These are phyloP conservation scores for Lithophane socia DNA, from an alignment of 2,888 invertebrate genomes.

Conservation along the genomic window DNA sequence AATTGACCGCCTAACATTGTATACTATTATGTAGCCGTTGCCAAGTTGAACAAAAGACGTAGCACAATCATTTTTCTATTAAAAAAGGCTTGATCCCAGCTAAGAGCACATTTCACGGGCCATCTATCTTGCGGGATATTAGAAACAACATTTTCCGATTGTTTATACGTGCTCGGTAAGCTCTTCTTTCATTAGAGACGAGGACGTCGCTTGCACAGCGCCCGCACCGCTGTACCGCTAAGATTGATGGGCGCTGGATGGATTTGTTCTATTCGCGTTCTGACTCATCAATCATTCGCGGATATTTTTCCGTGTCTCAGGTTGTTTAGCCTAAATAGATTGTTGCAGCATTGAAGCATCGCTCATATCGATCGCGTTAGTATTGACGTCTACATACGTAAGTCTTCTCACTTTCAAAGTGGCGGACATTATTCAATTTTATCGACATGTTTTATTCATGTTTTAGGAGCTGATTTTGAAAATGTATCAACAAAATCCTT, in stretches of 20 bases:
- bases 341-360: conserved; percentile 84
- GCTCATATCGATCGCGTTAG: conserved; percentile 82
- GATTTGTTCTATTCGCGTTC: conserved; percentile 90
- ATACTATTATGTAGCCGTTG: conserved; percentile 33
- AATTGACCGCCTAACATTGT: conserved; percentile 54
- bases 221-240: conserved; percentile 76
- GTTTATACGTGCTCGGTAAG: conserved; percentile 88
- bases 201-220: conserved; percentile 85
- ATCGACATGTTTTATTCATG: conserved; percentile 65
- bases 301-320: conserved; percentile 90
- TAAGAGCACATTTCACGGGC: conserved; percentile 77
- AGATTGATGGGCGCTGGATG: conserved; percentile 89
- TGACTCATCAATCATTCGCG: conserved; percentile 89
- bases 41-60: conserved; percentile 48
- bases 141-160: conserved; percentile 88
- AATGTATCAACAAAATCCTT: conserved; percentile 47
- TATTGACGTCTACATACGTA: conserved; percentile 72
- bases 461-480: conserved; percentile 44
- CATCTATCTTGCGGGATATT: conserved; percentile 87
- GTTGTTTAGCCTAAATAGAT: conserved; percentile 89
- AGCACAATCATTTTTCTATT: conserved; percentile 62
- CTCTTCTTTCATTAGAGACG: conserved; percentile 89
- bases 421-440: conserved; percentile 65
- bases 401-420: conserved; percentile 58
- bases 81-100: conserved; percentile 67